Base-by-base conservation (phyloP, 2,113 vertebrate genomes). In the Elachura formosa region DNA sequence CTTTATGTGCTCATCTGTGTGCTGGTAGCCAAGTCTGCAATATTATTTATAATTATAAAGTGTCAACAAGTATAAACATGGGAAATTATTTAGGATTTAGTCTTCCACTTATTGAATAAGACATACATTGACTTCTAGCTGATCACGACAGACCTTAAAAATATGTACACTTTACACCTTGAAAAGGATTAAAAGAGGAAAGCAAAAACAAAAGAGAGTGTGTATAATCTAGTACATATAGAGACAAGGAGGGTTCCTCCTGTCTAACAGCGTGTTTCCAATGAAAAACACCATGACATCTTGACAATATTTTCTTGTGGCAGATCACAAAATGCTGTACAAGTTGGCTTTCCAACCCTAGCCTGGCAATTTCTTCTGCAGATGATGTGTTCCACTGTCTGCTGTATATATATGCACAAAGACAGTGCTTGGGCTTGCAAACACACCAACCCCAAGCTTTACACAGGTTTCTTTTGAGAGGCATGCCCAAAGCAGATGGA, bases 351-450 rank as follows among this genome's bases (percentile, higher is more conserved):
- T 71, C 18, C 81, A 61, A 15, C n/a, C 78, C 38, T 41, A 59
- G 43, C 41, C 15, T 38, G 22, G 49, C 10, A 75, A 17, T 38
- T 84, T 58, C 31, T 51, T 41, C 51, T 59, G 46, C 3, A 20
- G 34, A 31, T 67, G 73, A 31, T 5, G 14, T 6, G 33, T 67
- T 66, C n/a, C 1, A 0, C 33, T 59, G 8, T 34, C 73, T 38
- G 2, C 46, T 24, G 4, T 24, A 58, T 0, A 9, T 19, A 21
- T 6, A n/a, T 0, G 1, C 2, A 29, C 8, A 11, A 8, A 41
- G 36, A 28, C 9, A 12, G 31, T 1, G 2, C 25, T 55, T 48
- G 72, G 33, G 23, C 59, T 86, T 77, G 38, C 63, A 67, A 69
- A 69, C 29, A 34, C 26, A 66, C 14, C 63, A 51, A 5, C 19